These are phyloP conservation scores for Phyllostomus hastatus DNA, from an alignment of 2,113 vertebrate species.

Conservation along the genomic window DNA sequence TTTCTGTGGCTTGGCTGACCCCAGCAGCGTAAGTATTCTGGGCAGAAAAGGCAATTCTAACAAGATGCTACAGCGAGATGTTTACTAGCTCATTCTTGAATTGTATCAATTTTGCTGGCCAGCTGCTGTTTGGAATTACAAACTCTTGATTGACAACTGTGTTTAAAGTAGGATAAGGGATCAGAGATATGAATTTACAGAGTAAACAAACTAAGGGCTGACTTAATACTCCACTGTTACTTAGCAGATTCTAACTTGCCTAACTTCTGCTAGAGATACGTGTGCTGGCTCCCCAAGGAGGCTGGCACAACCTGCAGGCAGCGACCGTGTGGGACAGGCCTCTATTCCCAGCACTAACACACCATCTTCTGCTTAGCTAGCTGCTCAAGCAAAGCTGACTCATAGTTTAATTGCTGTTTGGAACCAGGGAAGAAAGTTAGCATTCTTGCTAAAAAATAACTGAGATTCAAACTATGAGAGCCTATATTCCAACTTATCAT, in stretches of 20 bases:
- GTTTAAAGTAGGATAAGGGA: constrained; percentile 12
- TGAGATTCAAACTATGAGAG: background rate
- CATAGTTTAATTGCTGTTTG: background rate
- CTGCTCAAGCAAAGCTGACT: background rate
- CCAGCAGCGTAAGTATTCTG: background rate
- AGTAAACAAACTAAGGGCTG: background rate
- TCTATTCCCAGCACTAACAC: background rate
- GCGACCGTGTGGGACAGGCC: background rate
- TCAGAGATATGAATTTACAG: background rate
- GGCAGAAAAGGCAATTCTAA: constrained; percentile 9
- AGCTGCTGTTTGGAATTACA: background rate
- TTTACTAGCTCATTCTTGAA: background rate
- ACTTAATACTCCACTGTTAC: background rate
- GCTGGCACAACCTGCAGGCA: background rate
- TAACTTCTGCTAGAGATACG: background rate
- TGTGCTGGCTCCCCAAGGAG: background rate
- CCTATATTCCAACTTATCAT: background rate
- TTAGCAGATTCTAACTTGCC: background rate
- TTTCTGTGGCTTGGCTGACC: background rate
- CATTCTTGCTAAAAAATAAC: background rate
- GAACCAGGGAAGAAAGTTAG: background rate
- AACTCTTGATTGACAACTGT: background rate
- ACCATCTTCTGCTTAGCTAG: background rate
- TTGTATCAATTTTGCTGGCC: background rate
- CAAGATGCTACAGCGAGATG: background rate